Evolutionary conservation across 2,888 invertebrate genomes (phyloP).

Genomic region (Phorcus lineatus): DNA sequence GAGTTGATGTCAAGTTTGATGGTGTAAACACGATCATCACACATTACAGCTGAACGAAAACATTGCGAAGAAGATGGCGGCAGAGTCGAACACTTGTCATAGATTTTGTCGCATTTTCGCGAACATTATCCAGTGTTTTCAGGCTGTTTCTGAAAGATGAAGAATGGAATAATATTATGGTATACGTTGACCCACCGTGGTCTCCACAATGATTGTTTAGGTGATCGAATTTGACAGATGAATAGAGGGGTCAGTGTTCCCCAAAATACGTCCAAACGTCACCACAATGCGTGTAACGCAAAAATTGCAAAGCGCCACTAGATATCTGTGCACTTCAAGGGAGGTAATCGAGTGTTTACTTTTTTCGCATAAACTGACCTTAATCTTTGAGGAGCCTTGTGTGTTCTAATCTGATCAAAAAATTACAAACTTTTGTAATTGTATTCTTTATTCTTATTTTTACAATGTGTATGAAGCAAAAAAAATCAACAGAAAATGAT

Average conservation of each 20-base stretch:
- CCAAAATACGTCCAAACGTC: slow-evolving; percentile 15
- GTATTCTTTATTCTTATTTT: no score
- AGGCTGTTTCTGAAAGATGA: not conserved
- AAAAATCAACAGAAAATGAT: no score
- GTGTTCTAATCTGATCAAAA: no score
- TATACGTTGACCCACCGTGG: slow-evolving; percentile 19
- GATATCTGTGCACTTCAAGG: no score
- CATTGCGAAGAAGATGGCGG: slow-evolving; percentile 17
- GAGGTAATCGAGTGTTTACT: no score
- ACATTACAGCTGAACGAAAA: slow-evolving; percentile 7
- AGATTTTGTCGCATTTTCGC: not conserved
- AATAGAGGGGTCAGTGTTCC: slow-evolving; percentile 13
- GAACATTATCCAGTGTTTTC: not conserved
- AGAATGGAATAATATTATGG: not conserved
- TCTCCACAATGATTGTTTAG: slow-evolving; percentile 22
- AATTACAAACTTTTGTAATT: no score
- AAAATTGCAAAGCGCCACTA: not conserved
- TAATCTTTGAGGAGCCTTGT: no score
- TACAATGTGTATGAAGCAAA: no score
- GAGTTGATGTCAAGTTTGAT: slow-evolving; percentile 7
- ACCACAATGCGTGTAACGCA: slow-evolving; percentile 9
- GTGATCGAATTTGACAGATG: not conserved
- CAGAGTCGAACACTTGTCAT: not conserved
- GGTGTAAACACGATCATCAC: slow-evolving; percentile 6
- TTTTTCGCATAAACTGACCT: no score